These are phyloP conservation scores for Rhagophthalmus giganteus DNA, from an alignment of 2,888 invertebrate species.

Conservation along the genomic window DNA sequence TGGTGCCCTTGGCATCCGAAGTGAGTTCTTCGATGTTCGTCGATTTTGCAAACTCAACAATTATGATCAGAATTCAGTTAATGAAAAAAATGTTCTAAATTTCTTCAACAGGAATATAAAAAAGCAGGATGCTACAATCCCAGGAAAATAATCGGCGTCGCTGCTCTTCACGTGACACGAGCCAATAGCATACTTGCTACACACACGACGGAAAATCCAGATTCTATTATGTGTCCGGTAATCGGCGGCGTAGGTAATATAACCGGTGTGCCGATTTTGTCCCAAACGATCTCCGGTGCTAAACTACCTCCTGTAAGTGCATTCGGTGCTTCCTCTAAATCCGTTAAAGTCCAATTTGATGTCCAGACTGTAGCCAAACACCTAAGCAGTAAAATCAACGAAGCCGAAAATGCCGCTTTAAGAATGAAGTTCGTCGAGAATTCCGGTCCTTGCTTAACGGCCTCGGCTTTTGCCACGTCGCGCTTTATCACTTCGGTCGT, in stretches of 20 bases:
- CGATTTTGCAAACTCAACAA: background rate
- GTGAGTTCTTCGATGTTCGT: conserved; percentile 34
- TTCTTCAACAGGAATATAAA: conserved; percentile 47
- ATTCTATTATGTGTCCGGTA: conserved; percentile 45
- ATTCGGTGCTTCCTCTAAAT: too few relatives aligned
- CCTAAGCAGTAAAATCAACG: conserved; percentile 40
- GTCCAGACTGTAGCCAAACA: too few relatives aligned
- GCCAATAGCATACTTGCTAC: conserved; percentile 44
- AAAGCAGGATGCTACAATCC: conserved; percentile 46
- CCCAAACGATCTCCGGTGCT: conserved; percentile 43
- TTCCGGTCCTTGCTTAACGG: conserved; percentile 39
- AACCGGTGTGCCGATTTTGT: conserved; percentile 47
- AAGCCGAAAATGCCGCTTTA: conserved; percentile 43
- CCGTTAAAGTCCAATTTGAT: too few relatives aligned
- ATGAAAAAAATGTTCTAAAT: background rate
- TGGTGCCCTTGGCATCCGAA: conserved; percentile 52
- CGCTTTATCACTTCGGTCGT: conserved; percentile 46
- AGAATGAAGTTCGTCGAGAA: conserved; percentile 41
- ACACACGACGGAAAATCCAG: conserved; percentile 39
- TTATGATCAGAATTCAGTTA: too few relatives aligned
- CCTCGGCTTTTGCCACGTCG: conserved; percentile 46
- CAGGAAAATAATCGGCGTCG: conserved; percentile 48
- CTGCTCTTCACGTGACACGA: conserved; percentile 40
- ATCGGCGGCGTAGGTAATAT: conserved; percentile 47
- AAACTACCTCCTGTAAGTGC: conserved; percentile 14